A percentile compares a stretch with the other conserved stretches of the same genome.
These are phyloP conservation scores for Deroplatys truncata DNA, from an alignment of 2,888 invertebrate species.

Conservation along the genomic window DNA sequence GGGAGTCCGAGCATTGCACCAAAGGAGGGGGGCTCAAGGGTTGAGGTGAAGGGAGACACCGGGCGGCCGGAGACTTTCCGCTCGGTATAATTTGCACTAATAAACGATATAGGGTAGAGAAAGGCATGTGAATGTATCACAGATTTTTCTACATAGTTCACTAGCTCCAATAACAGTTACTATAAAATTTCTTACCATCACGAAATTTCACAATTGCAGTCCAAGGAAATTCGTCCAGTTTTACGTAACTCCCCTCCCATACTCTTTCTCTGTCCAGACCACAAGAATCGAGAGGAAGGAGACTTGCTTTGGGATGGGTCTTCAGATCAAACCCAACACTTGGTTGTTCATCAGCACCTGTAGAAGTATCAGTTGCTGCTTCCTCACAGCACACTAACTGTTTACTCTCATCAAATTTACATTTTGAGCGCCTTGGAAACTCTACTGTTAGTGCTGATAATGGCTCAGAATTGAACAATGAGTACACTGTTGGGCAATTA, in stretches of 20 bases:
- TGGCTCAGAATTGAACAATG: background rate
- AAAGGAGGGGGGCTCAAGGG: too few relatives aligned
- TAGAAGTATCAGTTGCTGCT: background rate
- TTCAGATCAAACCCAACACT: constrained; percentile 10
- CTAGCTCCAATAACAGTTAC: too few relatives aligned
- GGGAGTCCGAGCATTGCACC: too few relatives aligned
- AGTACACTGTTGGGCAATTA: background rate
- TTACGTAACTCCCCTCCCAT: constrained; percentile 54
- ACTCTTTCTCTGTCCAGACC: constrained; percentile 56
- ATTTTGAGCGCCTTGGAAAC: constrained; percentile 17
- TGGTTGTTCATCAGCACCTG: constrained; percentile 31
- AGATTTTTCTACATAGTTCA: too few relatives aligned
- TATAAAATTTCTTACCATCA: constrained; percentile 32
- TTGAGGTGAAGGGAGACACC: too few relatives aligned
- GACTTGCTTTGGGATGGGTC: constrained; percentile 42
- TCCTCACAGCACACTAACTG: constrained; percentile 27
- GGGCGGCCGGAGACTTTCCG: too few relatives aligned
- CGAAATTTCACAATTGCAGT: constrained; percentile 66
- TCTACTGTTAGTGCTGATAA: constrained; percentile 10
- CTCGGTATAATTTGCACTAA: too few relatives aligned
- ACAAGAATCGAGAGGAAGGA: constrained; percentile 48
- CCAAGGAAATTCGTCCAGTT: constrained; percentile 67
- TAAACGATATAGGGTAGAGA: too few relatives aligned
- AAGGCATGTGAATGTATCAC: too few relatives aligned
- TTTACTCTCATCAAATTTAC: constrained; percentile 19